A percentile compares a stretch with the other conserved stretches of the same genome.
These are phyloP conservation scores for Phrynocephalus vlangalii DNA, from an alignment of 2,797 vertebrate species.

Conservation along the genomic window DNA sequence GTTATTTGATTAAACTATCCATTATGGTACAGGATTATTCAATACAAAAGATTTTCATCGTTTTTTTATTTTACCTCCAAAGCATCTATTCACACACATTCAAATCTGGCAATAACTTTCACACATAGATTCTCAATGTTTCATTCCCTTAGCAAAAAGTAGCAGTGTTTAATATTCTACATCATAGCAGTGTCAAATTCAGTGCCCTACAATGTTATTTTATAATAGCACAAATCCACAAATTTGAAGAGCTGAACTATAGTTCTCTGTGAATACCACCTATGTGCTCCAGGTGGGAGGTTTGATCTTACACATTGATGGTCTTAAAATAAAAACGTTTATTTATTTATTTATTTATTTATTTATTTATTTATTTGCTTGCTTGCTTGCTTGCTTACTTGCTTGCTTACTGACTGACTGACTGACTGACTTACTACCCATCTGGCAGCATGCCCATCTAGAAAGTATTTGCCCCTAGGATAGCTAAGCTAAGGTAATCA, in stretches of 20 bases:
- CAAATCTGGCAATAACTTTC: background rate
- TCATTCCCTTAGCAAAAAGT: background rate
- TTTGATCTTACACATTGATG: background rate
- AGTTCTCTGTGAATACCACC: background rate
- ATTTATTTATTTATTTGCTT: too few species aligned
- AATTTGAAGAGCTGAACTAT: background rate
- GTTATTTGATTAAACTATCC: constrained; percentile 13
- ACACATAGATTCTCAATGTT: background rate
- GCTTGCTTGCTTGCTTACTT: too few species aligned
- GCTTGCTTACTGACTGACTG: too few species aligned
- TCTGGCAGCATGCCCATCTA: background rate
- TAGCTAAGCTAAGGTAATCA: background rate
- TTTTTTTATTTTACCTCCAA: background rate
- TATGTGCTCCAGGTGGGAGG: background rate
- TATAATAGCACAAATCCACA: background rate
- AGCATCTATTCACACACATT: background rate
- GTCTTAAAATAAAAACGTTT: background rate
- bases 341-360: too few species aligned
- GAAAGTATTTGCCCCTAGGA: background rate
- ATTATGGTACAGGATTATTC: background rate
- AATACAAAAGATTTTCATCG: background rate
- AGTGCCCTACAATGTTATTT: background rate
- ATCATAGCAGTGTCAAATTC: background rate
- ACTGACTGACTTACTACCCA: too few species aligned
- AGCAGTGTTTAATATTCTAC: constrained; percentile 1